Percentiles rank a stretch among this genome's conserved stretches.
Evolutionary conservation across 2,797 vertebrate species (phyloP).

Genomic region (Pelodytes ibericus): DNA sequence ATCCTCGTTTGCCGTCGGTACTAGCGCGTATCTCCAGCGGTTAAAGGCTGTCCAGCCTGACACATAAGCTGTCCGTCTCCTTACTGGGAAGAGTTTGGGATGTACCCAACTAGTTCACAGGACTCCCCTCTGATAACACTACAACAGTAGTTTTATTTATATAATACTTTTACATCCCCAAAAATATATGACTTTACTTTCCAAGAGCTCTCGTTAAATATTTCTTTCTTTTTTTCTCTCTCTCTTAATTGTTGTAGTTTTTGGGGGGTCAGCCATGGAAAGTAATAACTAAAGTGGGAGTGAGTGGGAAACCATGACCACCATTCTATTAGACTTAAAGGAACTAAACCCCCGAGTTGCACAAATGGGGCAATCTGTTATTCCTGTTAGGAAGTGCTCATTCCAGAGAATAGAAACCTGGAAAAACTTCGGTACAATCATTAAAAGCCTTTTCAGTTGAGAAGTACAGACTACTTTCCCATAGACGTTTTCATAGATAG

Average conservation of each 20-base stretch:
- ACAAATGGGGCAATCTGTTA: background rate
- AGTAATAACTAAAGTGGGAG: no score
- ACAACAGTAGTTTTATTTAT: background rate
- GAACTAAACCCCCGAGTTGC: background rate
- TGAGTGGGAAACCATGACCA: no score
- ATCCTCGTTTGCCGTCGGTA: background rate
- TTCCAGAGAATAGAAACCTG: background rate
- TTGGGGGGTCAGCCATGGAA: background rate
- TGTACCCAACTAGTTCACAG: background rate
- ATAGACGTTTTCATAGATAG: slow-evolving; percentile 65
- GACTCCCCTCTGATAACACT: background rate
- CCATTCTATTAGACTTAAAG: background rate
- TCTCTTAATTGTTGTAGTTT: no score
- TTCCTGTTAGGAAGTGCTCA: background rate
- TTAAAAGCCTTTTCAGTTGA: slow-evolving; percentile 64
- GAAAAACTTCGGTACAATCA: slow-evolving; percentile 43
- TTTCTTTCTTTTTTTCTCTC: background rate
- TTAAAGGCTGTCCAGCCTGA: background rate
- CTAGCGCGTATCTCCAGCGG: no score
- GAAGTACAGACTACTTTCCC: no score
- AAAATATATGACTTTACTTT: background rate
- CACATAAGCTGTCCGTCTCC: background rate
- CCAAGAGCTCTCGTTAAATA: no score
- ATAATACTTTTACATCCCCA: background rate
- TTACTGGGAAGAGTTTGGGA: background rate